Evolutionary conservation across 2,797 vertebrate genomes (phyloP).

Genomic region (Heterohyrax brucei): DNA sequence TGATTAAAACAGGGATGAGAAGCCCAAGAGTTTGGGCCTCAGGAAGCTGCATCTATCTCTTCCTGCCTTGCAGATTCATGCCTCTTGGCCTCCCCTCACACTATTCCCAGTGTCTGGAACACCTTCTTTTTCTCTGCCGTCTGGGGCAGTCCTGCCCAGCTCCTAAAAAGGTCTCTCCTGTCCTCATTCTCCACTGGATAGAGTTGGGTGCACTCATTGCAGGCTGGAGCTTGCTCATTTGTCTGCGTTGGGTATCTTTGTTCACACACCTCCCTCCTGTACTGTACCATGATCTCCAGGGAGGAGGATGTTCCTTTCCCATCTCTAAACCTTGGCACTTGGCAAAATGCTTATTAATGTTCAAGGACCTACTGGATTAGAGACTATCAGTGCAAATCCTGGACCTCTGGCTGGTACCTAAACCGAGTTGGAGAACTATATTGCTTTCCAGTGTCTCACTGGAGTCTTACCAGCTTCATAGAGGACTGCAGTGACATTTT

Average conservation of each 20-base stretch:
- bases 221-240: neutral
- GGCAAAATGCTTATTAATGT: neutral
- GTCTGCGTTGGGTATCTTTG: neutral
- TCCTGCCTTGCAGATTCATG: neutral
- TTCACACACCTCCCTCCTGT: neutral
- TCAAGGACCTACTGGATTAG: neutral
- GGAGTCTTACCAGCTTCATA: neutral
- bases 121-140: neutral
- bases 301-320: neutral
- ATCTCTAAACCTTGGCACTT: neutral
- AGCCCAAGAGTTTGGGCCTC: neutral
- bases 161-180: neutral
- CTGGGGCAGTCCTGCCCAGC: neutral
- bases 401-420: neutral
- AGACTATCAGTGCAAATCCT: neutral
- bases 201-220: neutral
- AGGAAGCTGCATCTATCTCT: neutral
- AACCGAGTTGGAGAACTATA: neutral
- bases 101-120: neutral
- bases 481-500: neutral
- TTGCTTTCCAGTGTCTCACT: neutral
- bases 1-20: neutral
- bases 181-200: neutral
- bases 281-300: neutral
- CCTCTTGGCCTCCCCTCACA: neutral